Conservation (phyloP, 92 coral and sea anemone genomes). For the Virgularia gustaviana region DNA sequence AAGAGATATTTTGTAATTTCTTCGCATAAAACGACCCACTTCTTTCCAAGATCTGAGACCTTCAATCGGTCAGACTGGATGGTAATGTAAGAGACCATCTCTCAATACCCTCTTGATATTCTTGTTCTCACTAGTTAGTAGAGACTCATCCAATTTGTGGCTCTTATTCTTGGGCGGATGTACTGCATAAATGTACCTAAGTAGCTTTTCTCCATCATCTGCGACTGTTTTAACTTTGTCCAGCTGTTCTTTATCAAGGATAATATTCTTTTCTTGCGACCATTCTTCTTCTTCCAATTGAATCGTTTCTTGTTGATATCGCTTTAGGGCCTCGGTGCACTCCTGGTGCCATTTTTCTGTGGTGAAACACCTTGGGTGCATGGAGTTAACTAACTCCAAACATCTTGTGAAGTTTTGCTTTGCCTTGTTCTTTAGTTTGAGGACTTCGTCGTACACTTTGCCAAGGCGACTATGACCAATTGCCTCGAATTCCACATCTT, state of each 20-base stretch:
- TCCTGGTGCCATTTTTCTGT: constrained; percentile 71
- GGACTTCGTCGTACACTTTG: constrained; percentile 72
- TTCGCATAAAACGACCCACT: constrained; percentile 74
- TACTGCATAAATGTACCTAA: constrained; percentile 53
- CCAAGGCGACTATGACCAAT: constrained; percentile 79
- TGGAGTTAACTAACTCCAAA: constrained; percentile 77
- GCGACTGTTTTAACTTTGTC: constrained; percentile 46
- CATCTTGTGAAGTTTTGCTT: constrained; percentile 71
- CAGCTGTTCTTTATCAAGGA: constrained; percentile 60
- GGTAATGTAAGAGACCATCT: constrained; percentile 59
- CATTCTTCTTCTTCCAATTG: constrained; percentile 64
- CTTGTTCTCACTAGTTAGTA: constrained; percentile 13
- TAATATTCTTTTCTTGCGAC: constrained; percentile 31
- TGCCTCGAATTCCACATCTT: constrained; percentile 87
- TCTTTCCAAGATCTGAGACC: constrained; percentile 62
- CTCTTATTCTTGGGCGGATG: constrained; percentile 61
- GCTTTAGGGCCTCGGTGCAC: constrained; percentile 46
- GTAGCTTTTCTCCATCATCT: constrained; percentile 32
- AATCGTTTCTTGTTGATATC: constrained; percentile 61
- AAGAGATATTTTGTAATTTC: constrained; percentile 76
- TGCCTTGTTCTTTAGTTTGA: constrained; percentile 62
- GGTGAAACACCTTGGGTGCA: constrained; percentile 75
- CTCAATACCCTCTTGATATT: constrained; percentile 47
- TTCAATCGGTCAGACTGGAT: constrained; percentile 75
- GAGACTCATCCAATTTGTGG: constrained; percentile 23